phyloP scores from a whole-genome alignment of 1,140 invertebrate genomes.

The Hypsibius dujardini region DNA sequence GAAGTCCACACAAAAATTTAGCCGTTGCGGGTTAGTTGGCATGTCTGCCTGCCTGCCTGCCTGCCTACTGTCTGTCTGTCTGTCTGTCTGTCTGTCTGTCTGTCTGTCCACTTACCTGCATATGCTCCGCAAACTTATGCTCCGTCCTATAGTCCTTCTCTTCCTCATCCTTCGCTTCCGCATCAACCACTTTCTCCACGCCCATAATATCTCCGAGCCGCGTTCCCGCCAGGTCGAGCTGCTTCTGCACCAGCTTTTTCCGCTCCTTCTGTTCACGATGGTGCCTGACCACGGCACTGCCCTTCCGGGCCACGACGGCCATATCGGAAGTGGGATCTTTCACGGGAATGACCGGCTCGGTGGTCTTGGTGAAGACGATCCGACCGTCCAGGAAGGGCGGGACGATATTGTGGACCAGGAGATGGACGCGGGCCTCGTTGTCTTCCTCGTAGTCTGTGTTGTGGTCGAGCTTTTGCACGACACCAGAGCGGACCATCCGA shows the following conservation, averaged over 20 bases:
- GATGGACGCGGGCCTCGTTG: slow-evolving; percentile 78
- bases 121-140: slow-evolving; percentile 91
- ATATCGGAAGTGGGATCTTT: slow-evolving; percentile 90
- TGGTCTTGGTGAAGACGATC: slow-evolving; percentile 97
- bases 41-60: too few relatives aligned
- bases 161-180: slow-evolving; percentile 41
- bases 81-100: slow-evolving; percentile 74
- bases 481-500: slow-evolving; percentile 86
- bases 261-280: slow-evolving; percentile 90
- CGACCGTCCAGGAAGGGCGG: slow-evolving; percentile 95
- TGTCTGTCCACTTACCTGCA: slow-evolving; percentile 50
- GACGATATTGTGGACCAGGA: slow-evolving; percentile 93
- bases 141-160: slow-evolving; percentile 57
- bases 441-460: slow-evolving; percentile 78
- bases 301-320: slow-evolving; percentile 89
- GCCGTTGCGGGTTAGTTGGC: too few relatives aligned
- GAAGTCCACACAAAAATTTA: too few relatives aligned
- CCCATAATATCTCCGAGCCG: slow-evolving; percentile 95
- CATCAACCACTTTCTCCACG: slow-evolving; percentile 48
- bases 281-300: slow-evolving; percentile 65
- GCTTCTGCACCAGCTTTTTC: slow-evolving; percentile 87
- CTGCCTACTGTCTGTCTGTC: slow-evolving; percentile 28
- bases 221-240: slow-evolving; percentile 94
- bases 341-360: slow-evolving; percentile 79
- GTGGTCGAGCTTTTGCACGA: slow-evolving; percentile 68